Evolutionary conservation across 1,140 invertebrate species (phyloP), one percentile per base, ranked within the genome.

Genomic region (Acromyrmex echinatior): DNA sequence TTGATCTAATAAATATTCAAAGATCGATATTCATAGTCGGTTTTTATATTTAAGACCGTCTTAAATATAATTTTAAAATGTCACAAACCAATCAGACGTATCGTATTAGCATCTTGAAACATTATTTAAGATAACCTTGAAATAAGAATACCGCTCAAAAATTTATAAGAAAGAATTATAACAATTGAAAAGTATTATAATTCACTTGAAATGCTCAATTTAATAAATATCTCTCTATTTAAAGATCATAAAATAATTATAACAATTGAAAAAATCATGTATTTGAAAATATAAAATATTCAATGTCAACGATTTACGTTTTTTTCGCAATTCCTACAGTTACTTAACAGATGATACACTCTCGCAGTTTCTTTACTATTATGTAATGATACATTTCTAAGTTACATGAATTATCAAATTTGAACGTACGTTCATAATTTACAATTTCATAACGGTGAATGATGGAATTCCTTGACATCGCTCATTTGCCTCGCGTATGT

Each of bases 361-460:
- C 25, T 31, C 7, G 39, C 6, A 60, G 14, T 62, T 60, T 31
- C 66, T 16, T 21, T 28, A 16, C 68, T 31, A 49, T 62, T 82
- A 74, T 28, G 49, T 49, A 82, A 82, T 60, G 35, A 31, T n/a
- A 82, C 18, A 71, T 14, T 62, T 49, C 6, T 56, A 74, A 62
- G 35, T 74, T 60, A 49, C 14, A 56, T 6, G 62, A 5, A 28
- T 73, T 63, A 58, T 71, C 73, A 73, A 82, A 73, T 82, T 56
- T 79, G 51, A 70, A 70, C 14, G 35, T 60, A 60, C 12, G 10
- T 58, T 74, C 53, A 21, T 74, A 28, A 31, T 74, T 82, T 76
- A 60, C 9, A 35, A 63, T 76, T 74, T 84, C 70, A n/a, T 84
- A 84, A 84, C 39, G 63, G 39, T 62, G 56, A 73, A 63, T 74